Percentiles rank a stretch among this genome's conserved stretches.
phyloP scores from a whole-genome alignment of 1,140 invertebrate genomes.

The Pseudomyrmex pallidus region DNA sequence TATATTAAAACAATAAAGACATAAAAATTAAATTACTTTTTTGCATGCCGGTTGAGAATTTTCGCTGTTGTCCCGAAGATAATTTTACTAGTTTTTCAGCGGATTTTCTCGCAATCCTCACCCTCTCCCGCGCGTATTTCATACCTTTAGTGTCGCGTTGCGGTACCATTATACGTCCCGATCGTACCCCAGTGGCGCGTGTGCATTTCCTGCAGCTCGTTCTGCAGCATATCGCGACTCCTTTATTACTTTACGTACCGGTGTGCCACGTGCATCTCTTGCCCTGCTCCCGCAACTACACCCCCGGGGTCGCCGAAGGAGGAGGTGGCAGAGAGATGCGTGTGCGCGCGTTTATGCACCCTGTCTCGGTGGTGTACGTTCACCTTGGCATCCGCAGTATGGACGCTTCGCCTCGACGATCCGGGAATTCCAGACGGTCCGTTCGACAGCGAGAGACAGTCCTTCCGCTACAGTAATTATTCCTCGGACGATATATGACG shows the following conservation, averaged over 20 bases:
- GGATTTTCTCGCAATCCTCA: neutral
- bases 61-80: neutral
- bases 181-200: constrained; percentile 9
- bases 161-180: constrained; percentile 26
- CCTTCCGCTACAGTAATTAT: constrained; percentile 63
- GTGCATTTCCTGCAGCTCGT: constrained; percentile 35
- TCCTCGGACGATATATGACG: constrained; percentile 61
- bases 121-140: constrained; percentile 21
- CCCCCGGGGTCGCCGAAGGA: neutral
- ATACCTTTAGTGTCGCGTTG: constrained; percentile 28
- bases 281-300: constrained; percentile 27
- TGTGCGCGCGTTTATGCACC: neutral
- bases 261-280: constrained; percentile 17
- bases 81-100: neutral
- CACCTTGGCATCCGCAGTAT: constrained; percentile 51
- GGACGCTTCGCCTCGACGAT: constrained; percentile 44
- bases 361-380: constrained; percentile 21
- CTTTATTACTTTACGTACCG: constrained; percentile 46
- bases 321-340: neutral
- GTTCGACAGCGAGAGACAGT: constrained; percentile 42
- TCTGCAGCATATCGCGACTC: constrained; percentile 55
- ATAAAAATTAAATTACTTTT: neutral
- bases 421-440: constrained; percentile 57
- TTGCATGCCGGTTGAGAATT: neutral
- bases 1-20: too few relatives aligned